These are phyloP conservation scores for Phodopus roborovskii DNA, from an alignment of 2,113 vertebrate genomes.

Conservation along the genomic window DNA sequence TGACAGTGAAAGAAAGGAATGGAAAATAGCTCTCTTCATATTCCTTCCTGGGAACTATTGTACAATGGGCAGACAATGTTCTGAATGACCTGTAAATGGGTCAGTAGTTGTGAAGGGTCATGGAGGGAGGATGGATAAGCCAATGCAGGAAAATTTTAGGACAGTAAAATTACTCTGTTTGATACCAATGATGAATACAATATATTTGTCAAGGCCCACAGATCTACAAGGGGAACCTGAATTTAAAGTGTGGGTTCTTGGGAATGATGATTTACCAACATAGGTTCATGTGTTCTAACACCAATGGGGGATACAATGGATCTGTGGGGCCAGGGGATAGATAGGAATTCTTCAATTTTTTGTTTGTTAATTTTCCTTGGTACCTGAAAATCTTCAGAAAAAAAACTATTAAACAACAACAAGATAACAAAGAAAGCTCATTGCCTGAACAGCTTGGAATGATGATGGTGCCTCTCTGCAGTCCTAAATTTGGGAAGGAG, in stretches of 20 bases:
- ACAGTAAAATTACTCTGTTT: background rate
- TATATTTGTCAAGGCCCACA: background rate
- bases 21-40: background rate
- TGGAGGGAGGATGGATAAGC: background rate
- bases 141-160: background rate
- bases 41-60: no score
- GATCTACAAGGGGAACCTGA: background rate
- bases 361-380: background rate
- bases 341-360: background rate
- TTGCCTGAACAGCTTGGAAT: no score
- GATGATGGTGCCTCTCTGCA: background rate
- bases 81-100: background rate
- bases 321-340: fast-evolving
- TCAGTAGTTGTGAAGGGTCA: background rate
- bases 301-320: fast-evolving
- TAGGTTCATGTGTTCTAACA: background rate
- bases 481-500: background rate
- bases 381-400: background rate
- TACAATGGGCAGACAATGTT: background rate
- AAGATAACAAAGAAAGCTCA: background rate
- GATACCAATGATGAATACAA: background rate
- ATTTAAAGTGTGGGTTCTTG: background rate
- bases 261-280: background rate
- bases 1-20: fast-evolving
- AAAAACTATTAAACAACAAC: background rate